Evolutionary conservation across 2,797 vertebrate species (phyloP).

Genomic region (Peromyscus aztecus): DNA sequence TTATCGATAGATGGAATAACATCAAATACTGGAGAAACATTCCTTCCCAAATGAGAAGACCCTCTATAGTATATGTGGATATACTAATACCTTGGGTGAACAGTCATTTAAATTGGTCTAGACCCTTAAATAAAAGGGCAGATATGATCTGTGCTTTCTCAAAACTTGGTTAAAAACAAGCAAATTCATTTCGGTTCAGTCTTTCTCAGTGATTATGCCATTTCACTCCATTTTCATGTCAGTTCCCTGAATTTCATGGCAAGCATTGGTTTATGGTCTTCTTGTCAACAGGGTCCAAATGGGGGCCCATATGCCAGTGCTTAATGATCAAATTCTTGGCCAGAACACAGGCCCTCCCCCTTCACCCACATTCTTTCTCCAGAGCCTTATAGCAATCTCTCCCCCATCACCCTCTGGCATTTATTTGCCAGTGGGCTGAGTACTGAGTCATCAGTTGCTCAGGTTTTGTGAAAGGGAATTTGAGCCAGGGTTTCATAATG

Average conservation of each 20-base stretch:
- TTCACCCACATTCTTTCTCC: slow-evolving; percentile 27
- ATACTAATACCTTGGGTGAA: slow-evolving; percentile 49
- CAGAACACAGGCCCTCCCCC: not conserved
- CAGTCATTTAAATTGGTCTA: slow-evolving; percentile 70
- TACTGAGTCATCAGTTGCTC: slow-evolving; percentile 53
- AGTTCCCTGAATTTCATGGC: slow-evolving; percentile 32
- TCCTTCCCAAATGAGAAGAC: not conserved
- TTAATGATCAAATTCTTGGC: slow-evolving; percentile 68
- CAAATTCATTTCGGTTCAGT: slow-evolving; percentile 72
- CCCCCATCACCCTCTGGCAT: slow-evolving; percentile 18
- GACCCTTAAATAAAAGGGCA: slow-evolving; percentile 72
- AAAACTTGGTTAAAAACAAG: slow-evolving; percentile 55
- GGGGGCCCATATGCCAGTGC: not conserved
- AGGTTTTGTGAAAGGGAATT: slow-evolving; percentile 35
- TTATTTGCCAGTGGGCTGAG: not conserved
- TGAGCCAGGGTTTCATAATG: slow-evolving; percentile 28
- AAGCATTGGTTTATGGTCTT: not conserved
- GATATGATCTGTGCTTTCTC: slow-evolving; percentile 47
- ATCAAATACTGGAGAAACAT: not conserved
- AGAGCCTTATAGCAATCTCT: slow-evolving; percentile 15
- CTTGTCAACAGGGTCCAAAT: slow-evolving; percentile 58
- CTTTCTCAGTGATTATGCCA: not conserved
- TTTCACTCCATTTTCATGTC: slow-evolving; percentile 48
- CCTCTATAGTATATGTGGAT: slow-evolving; percentile 30
- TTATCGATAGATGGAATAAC: not conserved